phyloP scores from a whole-genome alignment of 2,888 invertebrate species.

The Caenorhabditis sp. region DNA sequence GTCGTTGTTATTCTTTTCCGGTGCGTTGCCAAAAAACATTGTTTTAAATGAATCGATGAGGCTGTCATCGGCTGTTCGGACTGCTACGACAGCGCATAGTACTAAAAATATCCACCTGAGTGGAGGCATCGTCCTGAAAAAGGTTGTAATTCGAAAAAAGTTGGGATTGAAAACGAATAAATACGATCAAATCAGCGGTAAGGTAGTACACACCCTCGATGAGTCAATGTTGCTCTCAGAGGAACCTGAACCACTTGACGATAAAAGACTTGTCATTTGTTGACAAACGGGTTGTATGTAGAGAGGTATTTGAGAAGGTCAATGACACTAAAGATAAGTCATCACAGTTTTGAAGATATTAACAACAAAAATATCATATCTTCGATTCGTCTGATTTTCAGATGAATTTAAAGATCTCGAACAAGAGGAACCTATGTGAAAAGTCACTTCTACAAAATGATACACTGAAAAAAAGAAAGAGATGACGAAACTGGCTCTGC shows the following conservation, averaged over 20 bases:
- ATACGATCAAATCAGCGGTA: not conserved
- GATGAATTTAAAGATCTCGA: too few relatives aligned
- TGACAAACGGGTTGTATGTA: constrained; percentile 10
- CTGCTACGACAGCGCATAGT: constrained; percentile 36
- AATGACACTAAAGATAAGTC: not conserved
- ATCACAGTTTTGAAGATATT: not conserved
- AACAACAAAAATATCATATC: too few relatives aligned
- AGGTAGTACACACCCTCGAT: constrained; percentile 35
- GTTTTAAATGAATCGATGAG: constrained; percentile 62
- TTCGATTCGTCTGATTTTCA: too few relatives aligned
- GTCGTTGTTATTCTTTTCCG: constrained; percentile 30
- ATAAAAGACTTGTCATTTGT: constrained; percentile 37
- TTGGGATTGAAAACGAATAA: not conserved
- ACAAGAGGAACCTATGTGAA: too few relatives aligned
- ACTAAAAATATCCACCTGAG: constrained; percentile 53
- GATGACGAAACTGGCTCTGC: too few relatives aligned
- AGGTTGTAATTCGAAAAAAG: too few relatives aligned
- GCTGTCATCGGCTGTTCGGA: constrained; percentile 34
- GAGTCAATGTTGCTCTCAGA: constrained; percentile 25
- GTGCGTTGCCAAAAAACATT: constrained; percentile 61
- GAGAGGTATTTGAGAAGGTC: not conserved
- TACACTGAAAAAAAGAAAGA: too few relatives aligned
- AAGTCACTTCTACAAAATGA: too few relatives aligned
- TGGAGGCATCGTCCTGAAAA: constrained; percentile 50
- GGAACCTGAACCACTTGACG: constrained; percentile 53